Evolutionary conservation across 2,113 vertebrate genomes (phyloP), one percentile per base, ranked within the genome.

Genomic region (Heterotilapia buettikoferi): DNA sequence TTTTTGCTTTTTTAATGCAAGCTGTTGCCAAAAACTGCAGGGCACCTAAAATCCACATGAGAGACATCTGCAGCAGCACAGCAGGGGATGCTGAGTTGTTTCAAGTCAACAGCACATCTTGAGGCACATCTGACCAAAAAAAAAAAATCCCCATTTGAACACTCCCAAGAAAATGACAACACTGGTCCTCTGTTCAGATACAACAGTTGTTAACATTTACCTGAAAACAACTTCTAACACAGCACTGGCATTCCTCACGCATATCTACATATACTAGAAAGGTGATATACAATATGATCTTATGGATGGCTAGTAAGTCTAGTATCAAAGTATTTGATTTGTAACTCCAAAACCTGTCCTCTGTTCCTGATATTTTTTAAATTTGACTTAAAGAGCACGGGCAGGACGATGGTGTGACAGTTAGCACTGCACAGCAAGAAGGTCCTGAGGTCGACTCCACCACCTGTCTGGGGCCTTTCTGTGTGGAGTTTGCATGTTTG

Each of bases 11-110:
- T 11, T 61, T 5, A 24, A 59, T 12, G 21, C 24, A 76, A 86
- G 57, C 80, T 80, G 47, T 78, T 86, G 29, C 80, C 31, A 56
- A 83, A 66, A 91, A 63, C 90, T 26, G 31, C 83, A 83, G 89
- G 84, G 66, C 79, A 80, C 71, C 63, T 11, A 71, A 73, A 89
- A 86, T 63, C 86, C 86, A 73, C 50, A 84, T 16, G 56, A 76
- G 80, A 89, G 33, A 26, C 38, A 31, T 16, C 57, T 76, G 76
- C 80, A 82, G 87, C 45, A 76, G 1, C 66, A 31, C 78, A 66
- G 85, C 90, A 11, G 59, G 88, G 26, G 43, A 36, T 80, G 29
- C 59, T 13, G 10, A 79, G 29, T 63, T 18, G 50, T 78, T 84
- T 45, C 21, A 79, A 6, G 5, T 79, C 59, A 71, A 31, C 40